Evolutionary conservation across 2,113 vertebrate species (phyloP).

Genomic region (Pheucticus melanocephalus): DNA sequence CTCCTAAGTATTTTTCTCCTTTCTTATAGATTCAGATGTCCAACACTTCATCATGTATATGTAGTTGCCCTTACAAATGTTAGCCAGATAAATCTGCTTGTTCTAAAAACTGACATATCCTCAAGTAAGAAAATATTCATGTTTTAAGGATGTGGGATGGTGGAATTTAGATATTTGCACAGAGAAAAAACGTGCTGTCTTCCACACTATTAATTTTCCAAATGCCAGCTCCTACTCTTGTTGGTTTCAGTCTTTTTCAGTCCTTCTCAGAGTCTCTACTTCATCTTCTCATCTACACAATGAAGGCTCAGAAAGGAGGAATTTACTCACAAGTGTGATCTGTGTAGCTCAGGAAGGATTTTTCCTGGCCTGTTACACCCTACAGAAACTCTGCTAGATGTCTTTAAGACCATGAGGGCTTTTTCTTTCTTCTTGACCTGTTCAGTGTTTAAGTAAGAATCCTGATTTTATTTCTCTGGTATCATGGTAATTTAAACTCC

Average conservation of each 20-base stretch:
- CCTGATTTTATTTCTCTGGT: background rate
- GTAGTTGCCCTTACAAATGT: background rate
- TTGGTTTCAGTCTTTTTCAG: background rate
- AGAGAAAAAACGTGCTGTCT: background rate
- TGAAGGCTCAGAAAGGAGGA: background rate
- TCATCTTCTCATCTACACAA: background rate
- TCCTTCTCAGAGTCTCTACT: background rate
- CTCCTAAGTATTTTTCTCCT: background rate
- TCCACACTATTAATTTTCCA: background rate
- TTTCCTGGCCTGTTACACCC: background rate
- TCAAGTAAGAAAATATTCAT: background rate
- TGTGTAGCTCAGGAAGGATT: background rate
- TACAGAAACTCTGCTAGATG: background rate
- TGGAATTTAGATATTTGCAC: background rate
- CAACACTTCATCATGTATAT: background rate
- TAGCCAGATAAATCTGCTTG: background rate
- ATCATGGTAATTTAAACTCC: background rate
- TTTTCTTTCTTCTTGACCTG: background rate
- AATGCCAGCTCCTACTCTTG: background rate
- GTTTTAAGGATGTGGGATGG: background rate
- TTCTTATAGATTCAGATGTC: background rate
- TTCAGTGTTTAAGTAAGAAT: background rate
- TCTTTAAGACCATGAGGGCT: background rate
- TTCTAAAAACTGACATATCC: background rate
- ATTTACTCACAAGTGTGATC: background rate